Percentiles rank a stretch among this genome's conserved stretches.
Evolutionary conservation across 2,888 invertebrate species (phyloP).

Genomic region (Nymphalis polychloros): DNA sequence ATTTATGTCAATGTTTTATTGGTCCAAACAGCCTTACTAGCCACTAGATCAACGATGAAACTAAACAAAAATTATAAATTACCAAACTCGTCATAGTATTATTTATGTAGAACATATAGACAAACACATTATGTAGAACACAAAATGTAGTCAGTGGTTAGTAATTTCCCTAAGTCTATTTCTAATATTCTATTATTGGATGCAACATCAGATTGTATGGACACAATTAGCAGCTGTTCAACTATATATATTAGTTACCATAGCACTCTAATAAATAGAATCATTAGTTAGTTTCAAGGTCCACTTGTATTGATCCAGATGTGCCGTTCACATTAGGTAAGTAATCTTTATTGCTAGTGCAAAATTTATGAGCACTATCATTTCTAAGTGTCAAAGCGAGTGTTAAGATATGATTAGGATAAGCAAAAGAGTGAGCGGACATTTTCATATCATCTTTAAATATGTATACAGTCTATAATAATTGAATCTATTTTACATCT

Average conservation of each 20-base stretch:
- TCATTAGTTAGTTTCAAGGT: neutral
- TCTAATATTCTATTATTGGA: slow-evolving; percentile 21
- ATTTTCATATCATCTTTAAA: neutral
- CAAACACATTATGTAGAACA: neutral
- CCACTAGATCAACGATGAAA: too few species aligned
- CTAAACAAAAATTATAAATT: too few species aligned
- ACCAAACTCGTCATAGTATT: too few species aligned
- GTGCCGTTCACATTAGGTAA: neutral
- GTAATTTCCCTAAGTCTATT: slow-evolving; percentile 17
- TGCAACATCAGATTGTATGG: slow-evolving; percentile 11
- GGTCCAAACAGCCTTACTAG: too few species aligned
- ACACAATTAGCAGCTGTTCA: slow-evolving; percentile 19
- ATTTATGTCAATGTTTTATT: too few species aligned
- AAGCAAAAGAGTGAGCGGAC: neutral
- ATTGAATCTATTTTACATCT: neutral
- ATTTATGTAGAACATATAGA: neutral
- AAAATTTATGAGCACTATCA: neutral
- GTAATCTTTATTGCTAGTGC: neutral
- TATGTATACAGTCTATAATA: neutral
- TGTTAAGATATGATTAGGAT: slow-evolving; percentile 1
- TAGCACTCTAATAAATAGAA: slow-evolving; percentile 1
- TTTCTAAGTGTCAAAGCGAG: neutral
- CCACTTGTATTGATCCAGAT: slow-evolving; percentile 1
- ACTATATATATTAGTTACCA: neutral
- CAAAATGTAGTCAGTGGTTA: neutral